Conservation (phyloP, 1,140 invertebrate genomes). For the Aphelinus atriplicis region DNA sequence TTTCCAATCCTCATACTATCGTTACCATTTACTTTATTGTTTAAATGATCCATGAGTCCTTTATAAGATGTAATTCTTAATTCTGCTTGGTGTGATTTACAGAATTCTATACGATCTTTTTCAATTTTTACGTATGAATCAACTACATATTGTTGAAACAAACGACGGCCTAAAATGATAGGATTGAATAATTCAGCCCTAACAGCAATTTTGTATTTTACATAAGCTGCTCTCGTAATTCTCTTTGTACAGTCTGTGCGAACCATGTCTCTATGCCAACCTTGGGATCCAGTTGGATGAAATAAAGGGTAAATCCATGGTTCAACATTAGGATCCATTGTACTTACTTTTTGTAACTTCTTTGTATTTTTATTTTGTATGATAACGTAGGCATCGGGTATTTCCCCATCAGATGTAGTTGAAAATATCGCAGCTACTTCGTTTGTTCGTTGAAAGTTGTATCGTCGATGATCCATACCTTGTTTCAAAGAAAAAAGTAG, state of each 20-base stretch:
- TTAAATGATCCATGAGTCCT: constrained; percentile 17
- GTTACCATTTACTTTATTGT: background rate
- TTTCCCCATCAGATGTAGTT: constrained; percentile 41
- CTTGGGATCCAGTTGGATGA: constrained; percentile 29
- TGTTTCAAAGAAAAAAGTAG: constrained; percentile 32
- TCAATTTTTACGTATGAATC: constrained; percentile 22
- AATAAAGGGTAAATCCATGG: constrained; percentile 29
- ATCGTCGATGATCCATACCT: constrained; percentile 37
- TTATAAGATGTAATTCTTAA: constrained; percentile 12
- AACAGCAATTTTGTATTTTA: constrained; percentile 15
- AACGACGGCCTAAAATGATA: background rate
- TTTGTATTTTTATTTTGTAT: constrained; percentile 27
- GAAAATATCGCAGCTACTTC: constrained; percentile 43
- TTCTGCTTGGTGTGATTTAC: constrained; percentile 20
- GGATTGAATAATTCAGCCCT: background rate
- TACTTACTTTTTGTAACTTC: background rate
- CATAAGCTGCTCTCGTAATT: constrained; percentile 27
- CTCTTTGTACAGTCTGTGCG: constrained; percentile 13
- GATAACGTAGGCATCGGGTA: constrained; percentile 40
- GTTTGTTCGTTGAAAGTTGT: constrained; percentile 42
- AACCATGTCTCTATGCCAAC: constrained; percentile 34
- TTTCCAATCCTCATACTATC: background rate
- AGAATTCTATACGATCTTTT: constrained; percentile 24
- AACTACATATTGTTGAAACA: constrained; percentile 29
- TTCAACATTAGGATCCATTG: constrained; percentile 17